Percentiles rank a stretch among this genome's conserved stretches.
Conservation (phyloP, 1,140 invertebrate species). For the Lycorma delicatula region DNA sequence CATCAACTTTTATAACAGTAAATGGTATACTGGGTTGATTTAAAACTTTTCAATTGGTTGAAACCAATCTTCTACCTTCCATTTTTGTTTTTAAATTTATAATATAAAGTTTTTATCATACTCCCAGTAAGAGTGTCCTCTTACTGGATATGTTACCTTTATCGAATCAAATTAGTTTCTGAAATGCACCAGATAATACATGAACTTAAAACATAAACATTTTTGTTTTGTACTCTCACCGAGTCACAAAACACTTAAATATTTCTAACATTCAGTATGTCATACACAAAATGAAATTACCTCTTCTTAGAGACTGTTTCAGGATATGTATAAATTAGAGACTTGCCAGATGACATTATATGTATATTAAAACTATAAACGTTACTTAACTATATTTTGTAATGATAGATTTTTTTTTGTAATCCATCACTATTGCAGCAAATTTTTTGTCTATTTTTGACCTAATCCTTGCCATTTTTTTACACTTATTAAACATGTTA, state of each 20-base stretch:
- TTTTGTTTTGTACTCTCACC: constrained; percentile 20
- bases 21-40: constrained; percentile 9
- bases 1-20: background rate
- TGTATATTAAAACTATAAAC: constrained; percentile 29
- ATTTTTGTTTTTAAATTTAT: background rate
- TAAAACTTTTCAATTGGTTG: background rate
- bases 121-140: constrained; percentile 13
- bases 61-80: constrained; percentile 1
- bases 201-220: constrained; percentile 18
- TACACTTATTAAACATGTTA: constrained; percentile 28
- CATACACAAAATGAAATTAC: constrained; percentile 5
- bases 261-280: background rate
- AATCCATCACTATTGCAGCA: constrained; percentile 27
- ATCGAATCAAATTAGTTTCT: background rate
- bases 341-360: constrained; percentile 14
- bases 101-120: background rate
- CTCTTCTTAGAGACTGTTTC: constrained; percentile 19
- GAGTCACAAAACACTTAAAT: constrained; percentile 24
- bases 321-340: constrained; percentile 25
- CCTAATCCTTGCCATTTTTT: constrained; percentile 11
- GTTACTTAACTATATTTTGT: constrained; percentile 26
- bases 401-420: constrained; percentile 28
- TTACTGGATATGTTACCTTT: constrained; percentile 3
- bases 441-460: constrained; percentile 3
- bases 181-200: constrained; percentile 8